Percentiles rank a stretch among this genome's conserved stretches.
These are phyloP conservation scores for Limnephilus rhombicus DNA, from an alignment of 2,888 invertebrate species.

Conservation along the genomic window DNA sequence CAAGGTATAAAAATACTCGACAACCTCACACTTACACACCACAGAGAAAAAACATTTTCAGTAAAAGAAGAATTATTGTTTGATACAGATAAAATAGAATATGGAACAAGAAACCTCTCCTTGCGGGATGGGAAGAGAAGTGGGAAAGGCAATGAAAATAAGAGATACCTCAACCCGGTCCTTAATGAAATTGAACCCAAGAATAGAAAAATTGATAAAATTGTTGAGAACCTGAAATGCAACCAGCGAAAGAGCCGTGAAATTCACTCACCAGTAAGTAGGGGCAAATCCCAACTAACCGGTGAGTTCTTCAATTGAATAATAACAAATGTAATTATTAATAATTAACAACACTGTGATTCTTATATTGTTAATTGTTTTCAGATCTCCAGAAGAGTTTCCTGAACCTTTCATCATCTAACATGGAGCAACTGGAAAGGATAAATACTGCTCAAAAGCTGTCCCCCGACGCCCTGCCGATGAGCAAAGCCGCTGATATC, in stretches of 20 bases:
- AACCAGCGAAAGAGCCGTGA: slow-evolving; percentile 63
- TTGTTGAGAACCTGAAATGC: slow-evolving; percentile 71
- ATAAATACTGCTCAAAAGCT: slow-evolving; percentile 53
- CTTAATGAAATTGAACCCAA: slow-evolving; percentile 68
- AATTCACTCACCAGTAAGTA: slow-evolving; percentile 16
- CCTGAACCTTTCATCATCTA: slow-evolving; percentile 55
- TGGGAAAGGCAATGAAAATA: slow-evolving; percentile 54
- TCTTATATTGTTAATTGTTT: not conserved
- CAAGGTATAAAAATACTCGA: slow-evolving; percentile 61
- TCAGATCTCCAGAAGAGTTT: slow-evolving; percentile 60
- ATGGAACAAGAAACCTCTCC: slow-evolving; percentile 13
- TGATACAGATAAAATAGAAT: slow-evolving; percentile 54
- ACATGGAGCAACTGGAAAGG: slow-evolving; percentile 67
- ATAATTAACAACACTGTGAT: not conserved
- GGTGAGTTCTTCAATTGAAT: slow-evolving; percentile 41
- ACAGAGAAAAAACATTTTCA: slow-evolving; percentile 49
- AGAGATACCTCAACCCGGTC: slow-evolving; percentile 62
- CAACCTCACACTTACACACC: slow-evolving; percentile 57
- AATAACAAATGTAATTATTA: not conserved
- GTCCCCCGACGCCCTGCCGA: slow-evolving; percentile 66
- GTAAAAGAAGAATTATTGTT: slow-evolving; percentile 59
- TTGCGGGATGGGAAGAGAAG: slow-evolving; percentile 49
- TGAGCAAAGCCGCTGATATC: slow-evolving; percentile 63
- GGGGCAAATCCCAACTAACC: slow-evolving; percentile 49
- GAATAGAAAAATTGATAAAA: slow-evolving; percentile 72